These are phyloP conservation scores for Lysandra coridon DNA, from an alignment of 2,888 invertebrate genomes.

Conservation along the genomic window DNA sequence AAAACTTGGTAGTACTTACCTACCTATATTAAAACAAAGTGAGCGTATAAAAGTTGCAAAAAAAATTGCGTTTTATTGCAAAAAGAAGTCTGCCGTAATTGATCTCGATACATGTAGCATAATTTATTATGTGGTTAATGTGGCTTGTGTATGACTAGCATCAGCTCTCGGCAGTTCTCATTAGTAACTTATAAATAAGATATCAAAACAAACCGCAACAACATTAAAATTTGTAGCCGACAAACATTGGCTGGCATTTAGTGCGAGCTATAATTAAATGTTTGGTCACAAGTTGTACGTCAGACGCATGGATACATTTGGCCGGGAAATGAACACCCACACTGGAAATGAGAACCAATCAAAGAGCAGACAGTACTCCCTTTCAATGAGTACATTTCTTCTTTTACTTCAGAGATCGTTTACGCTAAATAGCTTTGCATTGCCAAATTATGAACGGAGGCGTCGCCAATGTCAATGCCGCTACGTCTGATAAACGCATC, in stretches of 20 bases:
- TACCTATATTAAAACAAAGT: background rate
- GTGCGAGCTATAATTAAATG: slow-evolving; percentile 67
- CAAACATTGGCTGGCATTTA: slow-evolving; percentile 72
- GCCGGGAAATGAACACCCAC: slow-evolving; percentile 62
- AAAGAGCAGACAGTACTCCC: slow-evolving; percentile 27
- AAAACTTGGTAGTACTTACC: background rate
- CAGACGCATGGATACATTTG: slow-evolving; percentile 56
- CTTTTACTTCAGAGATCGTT: slow-evolving; percentile 39
- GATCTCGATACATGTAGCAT: background rate
- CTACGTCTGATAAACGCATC: slow-evolving; percentile 65
- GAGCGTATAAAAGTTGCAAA: background rate
- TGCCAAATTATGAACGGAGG: slow-evolving; percentile 61
- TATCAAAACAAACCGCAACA: slow-evolving; percentile 63
- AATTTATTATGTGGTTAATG: background rate
- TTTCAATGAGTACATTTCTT: slow-evolving; percentile 35
- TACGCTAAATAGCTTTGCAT: slow-evolving; percentile 43
- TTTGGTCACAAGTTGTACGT: slow-evolving; percentile 54
- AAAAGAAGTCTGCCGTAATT: background rate
- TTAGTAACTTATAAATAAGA: slow-evolving; percentile 10
- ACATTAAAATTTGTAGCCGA: slow-evolving; percentile 55
- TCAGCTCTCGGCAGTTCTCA: background rate
- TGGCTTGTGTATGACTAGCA: background rate
- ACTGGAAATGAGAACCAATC: slow-evolving; percentile 43
- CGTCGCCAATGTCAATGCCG: slow-evolving; percentile 74
- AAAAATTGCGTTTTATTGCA: background rate